These are phyloP conservation scores for Dryobates pubescens DNA, from an alignment of 2,797 vertebrate species.

Conservation along the genomic window DNA sequence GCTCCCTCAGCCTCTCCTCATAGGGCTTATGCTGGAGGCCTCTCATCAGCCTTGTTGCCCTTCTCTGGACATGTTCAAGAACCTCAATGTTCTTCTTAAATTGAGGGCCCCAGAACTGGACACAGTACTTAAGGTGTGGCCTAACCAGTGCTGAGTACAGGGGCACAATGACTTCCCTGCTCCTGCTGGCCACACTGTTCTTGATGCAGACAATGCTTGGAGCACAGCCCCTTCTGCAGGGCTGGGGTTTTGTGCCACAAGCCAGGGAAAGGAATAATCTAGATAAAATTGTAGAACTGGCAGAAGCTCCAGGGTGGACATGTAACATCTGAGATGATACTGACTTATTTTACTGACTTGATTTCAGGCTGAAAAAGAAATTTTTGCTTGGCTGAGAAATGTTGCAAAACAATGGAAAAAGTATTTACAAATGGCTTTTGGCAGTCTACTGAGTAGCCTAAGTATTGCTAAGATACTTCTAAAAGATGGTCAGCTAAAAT, in stretches of 20 bases:
- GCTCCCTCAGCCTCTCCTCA: too few species aligned
- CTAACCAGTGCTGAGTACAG: too few species aligned
- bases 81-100: too few species aligned
- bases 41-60: too few species aligned
- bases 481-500: background rate
- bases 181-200: too few species aligned
- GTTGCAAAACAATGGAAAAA: background rate
- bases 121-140: too few species aligned
- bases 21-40: too few species aligned
- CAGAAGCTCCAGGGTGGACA: background rate
- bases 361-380: background rate
- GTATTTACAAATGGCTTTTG: background rate
- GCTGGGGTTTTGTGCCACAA: background rate
- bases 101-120: too few species aligned
- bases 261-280: background rate
- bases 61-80: too few species aligned
- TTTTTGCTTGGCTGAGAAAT: background rate
- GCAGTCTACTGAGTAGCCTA: background rate
- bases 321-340: background rate
- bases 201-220: accelerated
- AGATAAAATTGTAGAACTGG: background rate
- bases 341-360: background rate
- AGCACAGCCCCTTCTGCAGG: background rate
- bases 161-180: too few species aligned
- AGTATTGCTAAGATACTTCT: background rate